Evolutionary conservation across 2,113 vertebrate genomes (phyloP), one percentile per base, ranked within the genome.

Genomic region (Triplophysa rosa): DNA sequence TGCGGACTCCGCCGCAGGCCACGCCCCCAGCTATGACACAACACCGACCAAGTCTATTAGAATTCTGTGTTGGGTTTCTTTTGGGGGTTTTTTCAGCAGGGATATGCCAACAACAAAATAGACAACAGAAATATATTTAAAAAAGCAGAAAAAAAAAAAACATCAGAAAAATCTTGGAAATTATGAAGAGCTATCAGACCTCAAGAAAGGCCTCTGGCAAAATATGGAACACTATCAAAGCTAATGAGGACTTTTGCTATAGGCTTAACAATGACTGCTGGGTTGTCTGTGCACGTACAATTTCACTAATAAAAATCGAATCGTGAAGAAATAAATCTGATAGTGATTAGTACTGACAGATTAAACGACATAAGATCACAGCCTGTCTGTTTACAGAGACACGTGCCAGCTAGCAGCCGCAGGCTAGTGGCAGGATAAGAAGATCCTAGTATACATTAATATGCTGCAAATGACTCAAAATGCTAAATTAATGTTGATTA

Each of bases 261-360:
- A 33, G 19, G 67, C 17, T 33, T 54, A 37, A 33, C 26, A 56
- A 58, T 21, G 33, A 72, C 29, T 72, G 7, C 54, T 62, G 4
- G 37, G 4, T 8, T 74, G 23, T 12, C 21, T 62, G 14, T 59
- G 54, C 13, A 40, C 2, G 21, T 72, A 33, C 17, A 16, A 58
- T 59, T 72, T 47, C 9, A 45, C 45, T 26, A 24, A 24, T 74
- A 26, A 74, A 74, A 74, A 24, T 19, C 37, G 9, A 42, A 11
- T 72, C 1, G 2, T 61, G 23, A 63, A 74, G 1, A 0, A 74
- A 74, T 63, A 26, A 26, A 61, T 63, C 37, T 74, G 58, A 74
- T 21, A 74, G 58, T 45, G 59, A 74, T 63, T 47, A 74, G 37
- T 26, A 74, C 37, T 63, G 71, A 62, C 71, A 74, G 71, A 63